phyloP scores from a whole-genome alignment of 2,797 vertebrate species.

The Echiichthys vipera region DNA sequence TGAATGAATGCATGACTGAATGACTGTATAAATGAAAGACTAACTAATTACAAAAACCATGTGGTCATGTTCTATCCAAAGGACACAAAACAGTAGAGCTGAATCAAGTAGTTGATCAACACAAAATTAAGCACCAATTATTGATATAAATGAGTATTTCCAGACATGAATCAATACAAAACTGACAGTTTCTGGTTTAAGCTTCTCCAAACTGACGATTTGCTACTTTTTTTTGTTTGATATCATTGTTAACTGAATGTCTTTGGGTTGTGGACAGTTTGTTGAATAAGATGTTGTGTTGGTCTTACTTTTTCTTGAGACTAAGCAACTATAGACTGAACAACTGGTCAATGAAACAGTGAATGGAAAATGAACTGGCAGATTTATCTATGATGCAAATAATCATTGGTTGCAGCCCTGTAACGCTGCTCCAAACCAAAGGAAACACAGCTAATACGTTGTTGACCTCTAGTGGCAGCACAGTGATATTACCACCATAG shows the following conservation, averaged over 20 bases:
- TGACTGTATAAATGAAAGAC: neutral
- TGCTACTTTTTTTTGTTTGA: neutral
- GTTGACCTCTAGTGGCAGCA: slow-evolving; percentile 66
- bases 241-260: neutral
- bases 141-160: neutral
- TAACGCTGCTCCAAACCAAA: neutral
- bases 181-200: neutral
- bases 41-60: neutral
- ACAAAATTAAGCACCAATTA: neutral
- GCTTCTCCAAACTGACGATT: neutral
- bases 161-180: neutral
- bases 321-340: neutral
- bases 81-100: neutral
- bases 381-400: neutral
- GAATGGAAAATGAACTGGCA: neutral
- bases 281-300: too few species aligned
- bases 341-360: neutral
- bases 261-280: neutral
- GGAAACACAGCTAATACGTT: slow-evolving; percentile 18
- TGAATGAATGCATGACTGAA: neutral
- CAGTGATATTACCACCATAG: neutral
- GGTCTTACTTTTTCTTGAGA: too few species aligned
- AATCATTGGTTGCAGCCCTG: neutral
- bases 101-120: neutral
- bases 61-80: neutral